These are phyloP conservation scores for Symphodus melops DNA, from an alignment of 2,113 vertebrate genomes.

Conservation along the genomic window DNA sequence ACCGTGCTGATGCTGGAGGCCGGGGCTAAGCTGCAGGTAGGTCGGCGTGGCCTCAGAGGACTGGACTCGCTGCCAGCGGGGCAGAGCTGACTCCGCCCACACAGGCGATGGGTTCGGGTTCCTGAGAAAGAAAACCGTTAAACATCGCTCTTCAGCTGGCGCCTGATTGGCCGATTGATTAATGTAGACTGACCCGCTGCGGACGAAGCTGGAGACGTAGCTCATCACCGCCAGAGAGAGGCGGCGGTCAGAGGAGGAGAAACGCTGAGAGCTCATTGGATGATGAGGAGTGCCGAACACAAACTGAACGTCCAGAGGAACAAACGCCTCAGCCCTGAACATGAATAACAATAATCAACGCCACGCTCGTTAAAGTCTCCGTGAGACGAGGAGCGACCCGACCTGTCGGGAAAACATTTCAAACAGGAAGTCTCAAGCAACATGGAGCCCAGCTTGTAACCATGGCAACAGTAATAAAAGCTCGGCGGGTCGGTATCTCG, in stretches of 20 bases:
- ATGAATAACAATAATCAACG: not conserved
- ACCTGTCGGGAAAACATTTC: too few relatives aligned
- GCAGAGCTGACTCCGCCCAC: constrained; percentile 55
- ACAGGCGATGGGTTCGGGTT: constrained; percentile 56
- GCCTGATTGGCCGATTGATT: too few relatives aligned
- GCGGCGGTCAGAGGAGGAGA: constrained; percentile 56
- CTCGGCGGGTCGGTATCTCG: too few relatives aligned
- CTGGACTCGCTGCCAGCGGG: constrained; percentile 62
- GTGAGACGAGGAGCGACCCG: too few relatives aligned
- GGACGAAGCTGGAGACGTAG: constrained; percentile 72
- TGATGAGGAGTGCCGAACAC: constrained; percentile 67
- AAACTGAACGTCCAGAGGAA: constrained; percentile 71
- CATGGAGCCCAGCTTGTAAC: too few relatives aligned
- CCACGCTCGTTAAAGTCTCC: too few relatives aligned
- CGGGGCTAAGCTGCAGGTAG: constrained; percentile 65
- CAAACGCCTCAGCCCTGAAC: constrained; percentile 40
- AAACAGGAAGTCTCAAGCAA: too few relatives aligned
- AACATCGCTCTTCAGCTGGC: too few relatives aligned
- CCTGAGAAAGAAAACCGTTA: constrained; percentile 20
- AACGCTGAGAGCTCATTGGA: constrained; percentile 65
- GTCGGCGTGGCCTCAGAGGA: constrained; percentile 48
- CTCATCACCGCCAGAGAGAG: constrained; percentile 68
- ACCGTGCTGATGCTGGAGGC: constrained; percentile 43
- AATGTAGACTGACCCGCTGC: constrained; percentile 50
- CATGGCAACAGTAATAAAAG: too few relatives aligned